These are phyloP conservation scores for Petromus typicus DNA, from an alignment of 2,113 vertebrate genomes.

Conservation along the genomic window DNA sequence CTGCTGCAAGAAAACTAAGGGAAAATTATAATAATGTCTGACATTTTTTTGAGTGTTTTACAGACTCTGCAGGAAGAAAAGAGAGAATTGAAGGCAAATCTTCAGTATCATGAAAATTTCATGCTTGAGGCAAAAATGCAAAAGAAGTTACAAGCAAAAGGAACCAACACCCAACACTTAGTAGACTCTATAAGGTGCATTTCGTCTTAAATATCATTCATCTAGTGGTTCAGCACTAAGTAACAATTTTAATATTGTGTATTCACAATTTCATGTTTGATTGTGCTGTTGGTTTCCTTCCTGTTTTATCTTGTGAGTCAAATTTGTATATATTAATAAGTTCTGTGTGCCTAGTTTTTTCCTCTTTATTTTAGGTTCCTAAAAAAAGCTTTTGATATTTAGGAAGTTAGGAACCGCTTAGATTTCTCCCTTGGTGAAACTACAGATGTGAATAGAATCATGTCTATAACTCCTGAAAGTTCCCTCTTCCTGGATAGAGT, in stretches of 20 bases:
- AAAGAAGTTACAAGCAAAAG: constrained; percentile 87
- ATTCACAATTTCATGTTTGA: constrained; percentile 54
- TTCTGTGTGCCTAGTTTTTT: constrained; percentile 37
- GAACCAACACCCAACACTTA: constrained; percentile 84
- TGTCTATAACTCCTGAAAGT: background rate
- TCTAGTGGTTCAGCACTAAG: background rate
- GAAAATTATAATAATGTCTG: constrained; percentile 22
- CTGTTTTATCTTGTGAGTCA: constrained; percentile 59
- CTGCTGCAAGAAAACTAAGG: constrained; percentile 86
- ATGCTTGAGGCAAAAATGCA: constrained; percentile 85
- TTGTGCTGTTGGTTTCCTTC: background rate
- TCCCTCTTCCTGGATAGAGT: background rate
- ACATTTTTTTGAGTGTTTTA: background rate
- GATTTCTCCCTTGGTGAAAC: background rate
- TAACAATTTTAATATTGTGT: constrained; percentile 36
- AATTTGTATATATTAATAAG: constrained; percentile 40
- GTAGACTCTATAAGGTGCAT: constrained; percentile 90
- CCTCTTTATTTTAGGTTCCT: constrained; percentile 3
- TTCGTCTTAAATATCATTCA: constrained; percentile 8
- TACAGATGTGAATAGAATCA: background rate
- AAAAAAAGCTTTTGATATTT: constrained; percentile 19
- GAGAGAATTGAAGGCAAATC: constrained; percentile 86
- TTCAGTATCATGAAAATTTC: constrained; percentile 89
- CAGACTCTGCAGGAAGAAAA: constrained; percentile 91
- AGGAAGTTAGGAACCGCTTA: background rate